Evolutionary conservation across 2,888 invertebrate genomes (phyloP), one percentile per base, ranked within the genome.

Genomic region (Argyresthia albistria): DNA sequence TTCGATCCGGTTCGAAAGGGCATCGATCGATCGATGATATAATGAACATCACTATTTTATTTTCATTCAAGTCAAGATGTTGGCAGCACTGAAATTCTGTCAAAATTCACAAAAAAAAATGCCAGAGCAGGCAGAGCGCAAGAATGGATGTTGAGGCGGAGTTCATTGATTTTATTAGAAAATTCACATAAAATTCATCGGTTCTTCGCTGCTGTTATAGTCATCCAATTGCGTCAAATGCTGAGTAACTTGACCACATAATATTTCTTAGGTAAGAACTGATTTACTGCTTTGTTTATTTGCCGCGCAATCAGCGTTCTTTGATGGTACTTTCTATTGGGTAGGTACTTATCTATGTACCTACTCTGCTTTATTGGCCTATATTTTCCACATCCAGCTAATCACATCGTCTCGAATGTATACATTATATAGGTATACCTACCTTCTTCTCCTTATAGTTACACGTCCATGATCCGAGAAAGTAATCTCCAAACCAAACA

Each of bases 221-320:
- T 25, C 25, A 25, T 25, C 25, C 25, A 25, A 25, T 25, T 25
- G 25, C 25, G 25, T 25, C 25, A 25, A 25, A 25, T 25, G 25
- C 25, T 25, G 25, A 25, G 3, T 25, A 25, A 50, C 42, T 52
- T 53, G 42, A 46, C 37, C 49, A 53, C 53, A 51, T 52, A 56
- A 35, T 43, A 50, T 53, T 50, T 55, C 6, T 43, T 36, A 59
- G 58, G 61, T 59, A 45, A 53, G 53, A 53, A 11, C 12, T 25
- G 4, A n/a, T 14, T 52, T 35, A 35, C 8, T 50, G 52, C 51
- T 45, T 51, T 36, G 55, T 48, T 53, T 56, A 57, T 65, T 76
- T 73, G 67, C 76, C 78, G 78, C 79, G 75, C 70, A 73, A 66
- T 76, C 63, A 60, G 68, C 68, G 73, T 70, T 69, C 68, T 39